phyloP scores from a whole-genome alignment of 1,140 invertebrate genomes.

The Euschistus heros region DNA sequence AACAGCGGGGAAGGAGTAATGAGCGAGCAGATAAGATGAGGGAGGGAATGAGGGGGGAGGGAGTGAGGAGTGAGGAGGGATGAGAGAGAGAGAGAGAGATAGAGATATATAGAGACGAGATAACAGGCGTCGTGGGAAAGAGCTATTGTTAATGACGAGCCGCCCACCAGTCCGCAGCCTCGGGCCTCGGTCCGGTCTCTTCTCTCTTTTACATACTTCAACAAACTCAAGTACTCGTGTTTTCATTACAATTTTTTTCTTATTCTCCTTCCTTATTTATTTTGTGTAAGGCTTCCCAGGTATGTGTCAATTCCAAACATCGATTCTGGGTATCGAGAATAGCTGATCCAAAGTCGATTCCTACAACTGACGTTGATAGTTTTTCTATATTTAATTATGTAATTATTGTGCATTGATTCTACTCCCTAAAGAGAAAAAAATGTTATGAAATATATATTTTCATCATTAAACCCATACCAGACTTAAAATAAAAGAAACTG shows the following conservation, averaged over 20 bases:
- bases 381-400: too few species aligned
- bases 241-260: background rate
- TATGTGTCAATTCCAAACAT: too few species aligned
- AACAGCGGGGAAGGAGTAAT: background rate
- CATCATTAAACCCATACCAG: too few species aligned
- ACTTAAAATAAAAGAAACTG: too few species aligned
- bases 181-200: background rate
- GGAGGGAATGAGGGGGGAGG: background rate
- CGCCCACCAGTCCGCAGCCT: background rate
- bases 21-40: background rate
- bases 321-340: too few species aligned
- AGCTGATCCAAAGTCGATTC: too few species aligned
- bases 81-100: background rate
- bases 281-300: background rate
- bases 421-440: too few species aligned
- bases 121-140: background rate
- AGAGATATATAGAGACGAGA: too few species aligned
- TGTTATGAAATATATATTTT: too few species aligned
- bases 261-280: background rate
- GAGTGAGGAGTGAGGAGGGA: background rate
- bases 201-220: background rate
- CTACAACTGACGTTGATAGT: too few species aligned
- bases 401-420: too few species aligned
- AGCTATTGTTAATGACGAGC: slow-evolving; percentile 1
- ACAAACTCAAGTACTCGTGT: background rate